Conservation (phyloP, 2,113 vertebrate species). For the Morone saxatilis region DNA sequence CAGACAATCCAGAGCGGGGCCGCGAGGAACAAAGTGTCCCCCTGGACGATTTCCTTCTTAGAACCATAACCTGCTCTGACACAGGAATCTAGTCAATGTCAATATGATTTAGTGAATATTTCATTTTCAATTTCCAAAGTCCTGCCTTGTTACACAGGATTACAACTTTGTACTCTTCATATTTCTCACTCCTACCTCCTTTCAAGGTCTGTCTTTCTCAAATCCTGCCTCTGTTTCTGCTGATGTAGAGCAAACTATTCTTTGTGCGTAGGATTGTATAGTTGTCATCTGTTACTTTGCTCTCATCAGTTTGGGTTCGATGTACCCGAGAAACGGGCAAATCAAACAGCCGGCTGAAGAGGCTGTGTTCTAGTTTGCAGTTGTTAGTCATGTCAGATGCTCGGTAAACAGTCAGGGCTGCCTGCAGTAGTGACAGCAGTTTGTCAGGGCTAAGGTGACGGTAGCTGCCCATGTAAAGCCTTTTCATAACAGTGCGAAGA, state of each 20-base stretch:
- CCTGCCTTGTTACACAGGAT: constrained; percentile 60
- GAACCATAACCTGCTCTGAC: constrained; percentile 59
- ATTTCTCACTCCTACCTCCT: neutral
- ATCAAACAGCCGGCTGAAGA: constrained; percentile 22
- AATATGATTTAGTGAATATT: constrained; percentile 75
- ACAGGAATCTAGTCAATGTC: constrained; percentile 70
- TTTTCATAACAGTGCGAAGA: neutral
- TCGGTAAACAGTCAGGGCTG: constrained; percentile 38
- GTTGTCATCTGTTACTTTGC: constrained; percentile 28
- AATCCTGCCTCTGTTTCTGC: neutral
- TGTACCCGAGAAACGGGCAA: neutral
- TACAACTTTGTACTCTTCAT: constrained; percentile 21
- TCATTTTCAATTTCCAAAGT: constrained; percentile 65
- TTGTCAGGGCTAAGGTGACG: constrained; percentile 12
- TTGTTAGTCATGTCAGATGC: constrained; percentile 52
- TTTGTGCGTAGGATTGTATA: neutral
- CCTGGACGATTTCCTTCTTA: constrained; percentile 47
- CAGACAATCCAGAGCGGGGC: constrained; percentile 35
- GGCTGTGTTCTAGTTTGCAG: constrained; percentile 40
- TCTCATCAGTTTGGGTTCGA: constrained; percentile 37
- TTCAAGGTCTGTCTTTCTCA: neutral
- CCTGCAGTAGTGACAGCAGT: constrained; percentile 32
- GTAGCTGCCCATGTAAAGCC: constrained; percentile 28
- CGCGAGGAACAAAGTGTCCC: constrained; percentile 55
- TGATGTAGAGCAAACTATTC: neutral